Evolutionary conservation across 1,140 invertebrate species (phyloP).

Genomic region (Sesamia nonagrioides): DNA sequence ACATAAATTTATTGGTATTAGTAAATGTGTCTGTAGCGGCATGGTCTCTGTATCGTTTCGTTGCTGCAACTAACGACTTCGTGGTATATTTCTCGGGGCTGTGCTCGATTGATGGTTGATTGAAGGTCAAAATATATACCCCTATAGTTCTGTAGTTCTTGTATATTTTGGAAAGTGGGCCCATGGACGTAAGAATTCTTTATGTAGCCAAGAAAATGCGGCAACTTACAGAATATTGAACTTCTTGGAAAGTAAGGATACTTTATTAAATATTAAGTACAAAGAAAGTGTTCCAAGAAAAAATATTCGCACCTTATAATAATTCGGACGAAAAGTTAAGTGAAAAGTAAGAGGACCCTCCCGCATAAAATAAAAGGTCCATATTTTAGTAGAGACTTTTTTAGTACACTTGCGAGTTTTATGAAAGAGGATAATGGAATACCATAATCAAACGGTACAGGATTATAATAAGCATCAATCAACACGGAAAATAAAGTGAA

Average conservation of each 20-base stretch:
- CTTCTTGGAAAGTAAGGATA: not conserved
- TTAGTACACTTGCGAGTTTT: not conserved
- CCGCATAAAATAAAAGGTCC: conserved; percentile 14
- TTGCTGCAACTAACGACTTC: not conserved
- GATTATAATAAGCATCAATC: not conserved
- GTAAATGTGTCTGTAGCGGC: not conserved
- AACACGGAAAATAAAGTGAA: not conserved
- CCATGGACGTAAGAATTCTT: not conserved
- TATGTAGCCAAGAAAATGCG: not conserved
- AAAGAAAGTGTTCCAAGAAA: not conserved
- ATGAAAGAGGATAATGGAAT: not conserved
- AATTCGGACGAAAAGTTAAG: not conserved
- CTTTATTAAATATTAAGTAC: conserved; percentile 26
- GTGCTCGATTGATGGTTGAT: too few relatives aligned
- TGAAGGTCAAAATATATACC: too few relatives aligned
- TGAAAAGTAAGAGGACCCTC: not conserved
- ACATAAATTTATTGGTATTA: not conserved
- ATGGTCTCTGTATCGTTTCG: not conserved
- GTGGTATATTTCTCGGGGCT: not conserved
- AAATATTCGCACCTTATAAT: not conserved
- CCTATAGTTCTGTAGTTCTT: too few relatives aligned
- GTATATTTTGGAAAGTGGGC: too few relatives aligned
- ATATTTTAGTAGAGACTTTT: not conserved
- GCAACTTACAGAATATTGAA: not conserved
- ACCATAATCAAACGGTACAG: not conserved